Percentiles rank a stretch among this genome's conserved stretches.
Conservation (phyloP, 2,888 invertebrate species). For the Diaphora mendica region DNA sequence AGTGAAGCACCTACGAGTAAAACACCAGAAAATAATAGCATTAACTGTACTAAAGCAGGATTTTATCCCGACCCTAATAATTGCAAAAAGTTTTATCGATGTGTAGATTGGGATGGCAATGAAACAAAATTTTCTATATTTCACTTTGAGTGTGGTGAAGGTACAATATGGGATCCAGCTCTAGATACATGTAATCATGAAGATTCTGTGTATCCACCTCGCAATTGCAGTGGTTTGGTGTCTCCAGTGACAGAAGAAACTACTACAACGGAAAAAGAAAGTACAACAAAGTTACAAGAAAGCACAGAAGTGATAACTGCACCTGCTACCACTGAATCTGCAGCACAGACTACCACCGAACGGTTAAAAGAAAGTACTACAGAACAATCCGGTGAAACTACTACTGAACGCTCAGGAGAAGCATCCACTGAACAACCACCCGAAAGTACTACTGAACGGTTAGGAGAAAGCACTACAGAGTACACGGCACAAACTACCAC, state of each 20-base stretch:
- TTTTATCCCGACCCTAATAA: slow-evolving; percentile 87
- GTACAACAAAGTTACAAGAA: slow-evolving; percentile 41
- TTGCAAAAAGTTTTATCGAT: slow-evolving; percentile 89
- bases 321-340: slow-evolving; percentile 38
- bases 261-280: slow-evolving; percentile 51
- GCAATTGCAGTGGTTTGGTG: slow-evolving; percentile 74
- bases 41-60: slow-evolving; percentile 86
- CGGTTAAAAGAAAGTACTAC: slow-evolving; percentile 27
- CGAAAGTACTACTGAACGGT: slow-evolving; percentile 4
- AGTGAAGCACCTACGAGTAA: slow-evolving; percentile 61
- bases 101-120: slow-evolving; percentile 87
- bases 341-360: slow-evolving; percentile 54
- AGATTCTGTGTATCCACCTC: slow-evolving; percentile 88
- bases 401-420: slow-evolving; percentile 22
- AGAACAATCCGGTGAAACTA: slow-evolving; percentile 43
- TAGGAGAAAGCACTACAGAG: slow-evolving; percentile 9
- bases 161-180: slow-evolving; percentile 90
- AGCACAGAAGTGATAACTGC: slow-evolving; percentile 41
- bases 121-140: slow-evolving; percentile 87
- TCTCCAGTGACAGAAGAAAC: slow-evolving; percentile 45
- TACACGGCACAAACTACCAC: slow-evolving; percentile 19
- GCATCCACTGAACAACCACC: slow-evolving; percentile 9
- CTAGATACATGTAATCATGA: slow-evolving; percentile 89
- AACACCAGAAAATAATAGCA: slow-evolving; percentile 62
- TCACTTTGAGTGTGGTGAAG: slow-evolving; percentile 89